phyloP scores from a whole-genome alignment of 2,797 vertebrate genomes.

The Anniella stebbinsi region DNA sequence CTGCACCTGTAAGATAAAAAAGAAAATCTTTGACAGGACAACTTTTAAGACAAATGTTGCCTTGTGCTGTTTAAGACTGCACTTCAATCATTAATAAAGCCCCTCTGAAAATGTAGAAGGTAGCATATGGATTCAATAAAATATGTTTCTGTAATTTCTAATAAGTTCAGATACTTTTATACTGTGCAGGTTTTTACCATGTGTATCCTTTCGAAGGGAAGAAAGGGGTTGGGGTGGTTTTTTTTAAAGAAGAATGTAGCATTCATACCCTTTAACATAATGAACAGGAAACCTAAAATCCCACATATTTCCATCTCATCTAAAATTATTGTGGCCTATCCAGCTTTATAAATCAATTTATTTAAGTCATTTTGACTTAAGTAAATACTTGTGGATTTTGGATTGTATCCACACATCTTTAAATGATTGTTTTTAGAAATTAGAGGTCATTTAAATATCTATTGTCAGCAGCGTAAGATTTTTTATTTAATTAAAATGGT shows the following conservation, averaged over 20 bases:
- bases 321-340: constrained; percentile 55
- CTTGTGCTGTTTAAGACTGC: constrained; percentile 77
- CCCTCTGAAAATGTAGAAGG: constrained; percentile 77
- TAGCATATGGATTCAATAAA: constrained; percentile 86
- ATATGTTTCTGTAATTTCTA: constrained; percentile 87
- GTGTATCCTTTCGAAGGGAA: constrained; percentile 73
- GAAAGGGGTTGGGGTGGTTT: constrained; percentile 10
- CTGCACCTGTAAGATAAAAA: constrained; percentile 84
- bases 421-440: constrained; percentile 42
- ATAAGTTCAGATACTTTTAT: constrained; percentile 82
- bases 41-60: constrained; percentile 79
- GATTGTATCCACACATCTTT: constrained; percentile 38
- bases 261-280: constrained; percentile 71
- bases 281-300: constrained; percentile 70
- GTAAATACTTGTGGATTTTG: constrained; percentile 35
- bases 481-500: constrained; percentile 2
- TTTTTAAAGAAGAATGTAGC: constrained; percentile 62
- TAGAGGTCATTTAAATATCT: constrained; percentile 13
- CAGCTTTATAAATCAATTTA: constrained; percentile 63
- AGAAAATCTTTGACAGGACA: constrained; percentile 74
- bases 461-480: background rate
- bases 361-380: constrained; percentile 47
- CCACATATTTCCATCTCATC: constrained; percentile 49
- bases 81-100: constrained; percentile 80
- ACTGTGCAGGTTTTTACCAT: constrained; percentile 79